These are phyloP conservation scores for Carassius gibelio DNA, from an alignment of 2,113 vertebrate species.

Conservation along the genomic window DNA sequence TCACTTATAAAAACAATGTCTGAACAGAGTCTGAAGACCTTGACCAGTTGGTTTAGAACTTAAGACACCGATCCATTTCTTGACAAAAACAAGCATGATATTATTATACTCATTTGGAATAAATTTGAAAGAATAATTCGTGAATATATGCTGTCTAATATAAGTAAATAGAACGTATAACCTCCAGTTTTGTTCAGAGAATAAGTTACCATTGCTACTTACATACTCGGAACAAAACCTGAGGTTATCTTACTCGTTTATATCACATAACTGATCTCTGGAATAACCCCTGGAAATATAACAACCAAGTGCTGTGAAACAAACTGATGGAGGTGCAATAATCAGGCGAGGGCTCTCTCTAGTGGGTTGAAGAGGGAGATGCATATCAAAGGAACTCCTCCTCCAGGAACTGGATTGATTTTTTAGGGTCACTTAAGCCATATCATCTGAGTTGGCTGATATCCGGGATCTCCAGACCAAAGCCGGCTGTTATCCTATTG, in stretches of 20 bases:
- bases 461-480: not conserved
- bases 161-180: too few species aligned
- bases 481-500: not conserved
- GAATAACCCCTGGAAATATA: not conserved
- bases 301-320: not conserved
- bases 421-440: not conserved
- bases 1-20: too few species aligned
- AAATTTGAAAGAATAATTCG: not conserved
- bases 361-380: not conserved
- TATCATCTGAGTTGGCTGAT: not conserved
- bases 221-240: too few species aligned
- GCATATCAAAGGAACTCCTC: not conserved
- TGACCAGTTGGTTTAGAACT: too few species aligned
- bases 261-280: too few species aligned
- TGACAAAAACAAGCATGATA: not conserved
- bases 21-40: too few species aligned
- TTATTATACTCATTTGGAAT: not conserved
- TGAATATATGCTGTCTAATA: not conserved
- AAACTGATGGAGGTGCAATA: not conserved
- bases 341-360: not conserved
- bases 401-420: not conserved
- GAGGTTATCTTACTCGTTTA: too few species aligned
- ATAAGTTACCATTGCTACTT: too few species aligned
- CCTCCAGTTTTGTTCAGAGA: too few species aligned
- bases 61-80: not conserved